Evolutionary conservation across 2,888 invertebrate species (phyloP), one percentile per base, ranked within the genome.

Genomic region (Parnassius smintheus): DNA sequence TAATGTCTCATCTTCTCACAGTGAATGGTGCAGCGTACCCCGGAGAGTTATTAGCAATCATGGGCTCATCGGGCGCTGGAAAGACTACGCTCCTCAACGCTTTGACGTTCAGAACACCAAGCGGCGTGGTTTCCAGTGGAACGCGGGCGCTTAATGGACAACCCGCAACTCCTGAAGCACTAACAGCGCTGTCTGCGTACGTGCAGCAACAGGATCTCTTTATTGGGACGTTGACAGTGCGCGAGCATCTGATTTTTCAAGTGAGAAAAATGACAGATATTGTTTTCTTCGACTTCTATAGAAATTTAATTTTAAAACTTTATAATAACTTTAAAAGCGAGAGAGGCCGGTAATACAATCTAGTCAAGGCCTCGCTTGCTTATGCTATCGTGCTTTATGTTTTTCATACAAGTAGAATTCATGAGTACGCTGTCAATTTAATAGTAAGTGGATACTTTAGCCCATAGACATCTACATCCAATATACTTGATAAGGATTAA

Each of bases 161-260:
- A 73, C 94, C 94, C 2, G 94, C 96, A 1, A 94, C 94, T 11
- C 93, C 95, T 13, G 94, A 94, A 65, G 93, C 94, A 49, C 92
- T 96, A 76, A 95, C 95, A 59, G 95, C 96, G 9, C 92, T 96
- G 46, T 96, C 96, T 18, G 98, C 97, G 0, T 98, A 98, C 75
- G 98, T 98, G 0, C 98, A 98, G 78, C 98, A 98, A 81, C 96
- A 98, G 74, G 98, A 98, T 83, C 88, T 98, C 59, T 98, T 98
- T 80, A 96, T 98, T 71, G 97, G 97, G 0, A 96, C 96, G 0
- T 90, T 98, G 55, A 98, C 98, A 1, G 98, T 98, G 0, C 93
- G 93, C 66, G 98, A 98, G 77, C 98, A 98, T 85, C 93, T 98
- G 7, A 93, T 96, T 56, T 98, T 98, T 79, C 96, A 97, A 92